Base-by-base conservation (phyloP, 2,888 invertebrate species). In the Drosophila affinis region DNA sequence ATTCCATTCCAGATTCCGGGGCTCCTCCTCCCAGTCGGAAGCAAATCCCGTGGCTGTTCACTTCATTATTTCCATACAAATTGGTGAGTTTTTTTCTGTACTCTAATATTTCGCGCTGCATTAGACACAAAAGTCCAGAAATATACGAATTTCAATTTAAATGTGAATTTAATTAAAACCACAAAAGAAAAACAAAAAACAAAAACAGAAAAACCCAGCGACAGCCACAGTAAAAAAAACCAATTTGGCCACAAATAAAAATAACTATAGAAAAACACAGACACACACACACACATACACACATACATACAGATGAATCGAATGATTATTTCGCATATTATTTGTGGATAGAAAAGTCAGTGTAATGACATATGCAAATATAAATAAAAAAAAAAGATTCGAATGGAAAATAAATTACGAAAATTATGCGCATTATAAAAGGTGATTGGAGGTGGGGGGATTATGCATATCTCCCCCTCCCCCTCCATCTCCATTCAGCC, bases 281-380 rank as follows among this genome's bases (percentile, higher is more conserved):
- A 39, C 14, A 6, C 39, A 2, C 39, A 39, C 18, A 21, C 21
- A 21, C 21, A 39, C 14, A 39, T 0, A 39, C 7, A 39, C n/a
- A 7, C 39, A 3, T n/a, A 39, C 39, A 39, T 24, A 1, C 24
- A 24, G 5, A 24, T 5, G 5, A 24, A 24, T 24, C n/a, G n/a
- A n/a, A 14, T 14, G 39, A n/a, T 39, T 39, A 39, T n/a, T 39
- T 14, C 68, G 17, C 49, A 47, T 70, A 18, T 70, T 46, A 56
- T 53, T 39, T 39, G n/a, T 2, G n/a, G 51, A 56, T 56, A 17
- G 39, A 44, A 55, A 49, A 51, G 51, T 62, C 49, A 52, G 61
- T 59, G 48, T 53, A 54, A 65, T 71, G 65, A 56, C 78, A 67
- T 67, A 75, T n/a, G n/a, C 39, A 29, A 29, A 29, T 29, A 54